phyloP scores from a whole-genome alignment of 2,888 invertebrate species.

The Synergus gifuensis region DNA sequence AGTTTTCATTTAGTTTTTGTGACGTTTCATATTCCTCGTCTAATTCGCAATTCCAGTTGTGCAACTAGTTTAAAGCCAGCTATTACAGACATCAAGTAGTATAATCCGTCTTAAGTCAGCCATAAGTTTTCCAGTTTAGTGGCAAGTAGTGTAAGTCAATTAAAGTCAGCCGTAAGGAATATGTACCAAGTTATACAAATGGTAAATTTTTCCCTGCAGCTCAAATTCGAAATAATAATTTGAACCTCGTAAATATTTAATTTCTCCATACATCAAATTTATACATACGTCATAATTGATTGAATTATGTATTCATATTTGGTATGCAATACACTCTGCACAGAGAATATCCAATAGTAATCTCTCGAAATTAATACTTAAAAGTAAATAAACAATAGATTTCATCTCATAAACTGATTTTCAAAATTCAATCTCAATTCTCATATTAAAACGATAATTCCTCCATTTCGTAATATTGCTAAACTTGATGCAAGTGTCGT shows the following conservation, averaged over 20 bases:
- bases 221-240: not conserved
- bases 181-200: too few species aligned
- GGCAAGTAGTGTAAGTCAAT: not conserved
- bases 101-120: not conserved
- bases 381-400: constrained; percentile 19
- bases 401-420: constrained; percentile 6
- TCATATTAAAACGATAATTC: constrained; percentile 22
- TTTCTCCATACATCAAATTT: not conserved
- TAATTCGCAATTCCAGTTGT: too few species aligned
- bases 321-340: not conserved
- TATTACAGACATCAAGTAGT: too few species aligned
- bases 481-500: constrained; percentile 25
- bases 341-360: not conserved
- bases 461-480: constrained; percentile 13
- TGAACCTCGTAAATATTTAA: not conserved
- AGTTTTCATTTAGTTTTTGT: too few species aligned
- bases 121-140: not conserved
- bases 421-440: constrained; percentile 1
- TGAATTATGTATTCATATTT: not conserved
- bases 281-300: not conserved
- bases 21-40: too few species aligned
- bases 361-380: not conserved
- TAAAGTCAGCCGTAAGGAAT: not conserved
- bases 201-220: too few species aligned
- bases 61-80: too few species aligned